Conservation (phyloP, 2,888 invertebrate species). For the Polymixis flavicincta region DNA sequence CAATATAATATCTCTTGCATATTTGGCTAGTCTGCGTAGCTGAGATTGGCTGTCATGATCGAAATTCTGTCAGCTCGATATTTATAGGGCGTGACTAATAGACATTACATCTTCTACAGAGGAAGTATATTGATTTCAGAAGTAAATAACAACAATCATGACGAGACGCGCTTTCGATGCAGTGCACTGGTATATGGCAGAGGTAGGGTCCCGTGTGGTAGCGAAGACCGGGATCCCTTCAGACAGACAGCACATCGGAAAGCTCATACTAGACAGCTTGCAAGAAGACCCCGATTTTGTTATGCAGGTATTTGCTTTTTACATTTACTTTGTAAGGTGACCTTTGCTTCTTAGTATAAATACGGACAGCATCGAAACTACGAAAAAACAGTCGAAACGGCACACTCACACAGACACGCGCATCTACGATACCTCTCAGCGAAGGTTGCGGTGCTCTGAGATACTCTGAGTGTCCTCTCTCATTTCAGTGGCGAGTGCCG, state of each 20-base stretch:
- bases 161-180: constrained; percentile 54
- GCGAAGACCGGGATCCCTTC: constrained; percentile 75
- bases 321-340: too few relatives aligned
- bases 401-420: too few relatives aligned
- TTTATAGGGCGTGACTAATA: not conserved
- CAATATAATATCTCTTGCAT: not conserved
- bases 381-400: too few relatives aligned
- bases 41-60: not conserved
- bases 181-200: constrained; percentile 75
- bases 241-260: constrained; percentile 80
- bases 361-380: too few relatives aligned
- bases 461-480: too few relatives aligned
- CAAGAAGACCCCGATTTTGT: constrained; percentile 78
- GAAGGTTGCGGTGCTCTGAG: too few relatives aligned
- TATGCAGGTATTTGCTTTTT: constrained; percentile 72
- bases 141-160: constrained; percentile 13
- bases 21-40: not conserved
- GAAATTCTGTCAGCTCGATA: not conserved
- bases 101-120: not conserved
- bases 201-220: constrained; percentile 73
- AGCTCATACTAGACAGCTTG: constrained; percentile 76
- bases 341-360: too few relatives aligned
- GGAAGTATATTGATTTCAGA: constrained; percentile 20
- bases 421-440: too few relatives aligned
- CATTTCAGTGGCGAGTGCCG: too few relatives aligned